phyloP scores from a whole-genome alignment of 1,140 invertebrate genomes.

The Sycobia sp. region DNA sequence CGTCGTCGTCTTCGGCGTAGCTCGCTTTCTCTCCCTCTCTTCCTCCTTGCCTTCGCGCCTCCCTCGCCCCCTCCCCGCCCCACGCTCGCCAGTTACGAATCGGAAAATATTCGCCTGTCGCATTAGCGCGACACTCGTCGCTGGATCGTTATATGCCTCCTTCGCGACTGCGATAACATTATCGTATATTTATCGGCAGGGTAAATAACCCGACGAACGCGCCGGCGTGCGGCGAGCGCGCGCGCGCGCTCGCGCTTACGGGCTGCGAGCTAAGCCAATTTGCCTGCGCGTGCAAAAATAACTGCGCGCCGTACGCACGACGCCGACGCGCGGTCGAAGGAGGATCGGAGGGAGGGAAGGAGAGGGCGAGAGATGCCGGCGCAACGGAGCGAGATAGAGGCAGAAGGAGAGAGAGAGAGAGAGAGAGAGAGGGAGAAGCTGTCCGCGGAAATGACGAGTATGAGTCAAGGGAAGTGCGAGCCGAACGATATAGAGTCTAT shows the following conservation, averaged over 20 bases:
- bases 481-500: too few relatives aligned
- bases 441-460: too few relatives aligned
- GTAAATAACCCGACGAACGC: constrained; percentile 43
- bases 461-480: too few relatives aligned
- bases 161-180: constrained; percentile 42
- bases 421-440: too few relatives aligned
- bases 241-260: constrained; percentile 3
- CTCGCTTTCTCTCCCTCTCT: neutral
- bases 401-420: neutral
- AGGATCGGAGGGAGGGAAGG: constrained; percentile 20
- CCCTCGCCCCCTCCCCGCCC: neutral
- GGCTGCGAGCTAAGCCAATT: constrained; percentile 34
- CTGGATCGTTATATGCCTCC: neutral
- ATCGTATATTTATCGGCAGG: constrained; percentile 50
- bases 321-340: too few relatives aligned
- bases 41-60: too few relatives aligned
- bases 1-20: neutral
- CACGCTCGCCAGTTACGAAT: neutral
- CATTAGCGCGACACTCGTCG: neutral
- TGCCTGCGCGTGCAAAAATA: constrained; percentile 36
- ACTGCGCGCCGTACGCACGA: neutral
- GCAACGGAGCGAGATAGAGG: too few relatives aligned
- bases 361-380: too few relatives aligned
- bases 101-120: constrained; percentile 15
- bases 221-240: neutral